Conservation (phyloP, 2,113 vertebrate species). For the Lasiurus cinereus region DNA sequence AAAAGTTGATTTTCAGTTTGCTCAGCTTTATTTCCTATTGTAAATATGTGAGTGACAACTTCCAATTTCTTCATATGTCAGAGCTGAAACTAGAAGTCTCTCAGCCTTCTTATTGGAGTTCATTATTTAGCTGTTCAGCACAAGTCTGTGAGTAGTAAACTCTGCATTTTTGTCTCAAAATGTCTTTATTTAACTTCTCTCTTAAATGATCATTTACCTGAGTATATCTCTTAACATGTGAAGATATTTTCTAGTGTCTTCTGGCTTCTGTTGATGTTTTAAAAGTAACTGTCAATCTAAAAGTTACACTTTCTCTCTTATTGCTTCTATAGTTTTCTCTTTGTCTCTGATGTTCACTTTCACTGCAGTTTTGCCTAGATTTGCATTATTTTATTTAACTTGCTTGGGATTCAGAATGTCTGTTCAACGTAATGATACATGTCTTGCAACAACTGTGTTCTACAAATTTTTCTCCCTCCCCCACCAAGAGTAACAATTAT, state of each 20-base stretch:
- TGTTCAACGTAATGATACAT: background rate
- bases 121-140: background rate
- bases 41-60: background rate
- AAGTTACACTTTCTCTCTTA: background rate
- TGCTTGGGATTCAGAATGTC: background rate
- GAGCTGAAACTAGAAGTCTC: background rate
- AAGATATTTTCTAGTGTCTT: constrained; percentile 16
- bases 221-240: background rate
- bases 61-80: background rate
- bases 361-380: background rate
- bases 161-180: constrained; percentile 40
- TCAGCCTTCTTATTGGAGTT: background rate
- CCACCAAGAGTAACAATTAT: background rate
- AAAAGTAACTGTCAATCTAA: background rate
- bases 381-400: background rate
- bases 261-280: background rate
- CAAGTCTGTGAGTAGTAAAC: background rate
- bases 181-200: constrained; percentile 37
- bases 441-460: background rate
- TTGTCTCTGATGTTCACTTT: constrained; percentile 20
- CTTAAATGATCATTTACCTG: background rate
- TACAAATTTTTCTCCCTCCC: background rate
- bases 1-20: background rate
- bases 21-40: constrained; percentile 1
- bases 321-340: constrained; percentile 26